Evolutionary conservation across 2,113 vertebrate species (phyloP).

Genomic region (Ornithorhynchus anatinus): DNA sequence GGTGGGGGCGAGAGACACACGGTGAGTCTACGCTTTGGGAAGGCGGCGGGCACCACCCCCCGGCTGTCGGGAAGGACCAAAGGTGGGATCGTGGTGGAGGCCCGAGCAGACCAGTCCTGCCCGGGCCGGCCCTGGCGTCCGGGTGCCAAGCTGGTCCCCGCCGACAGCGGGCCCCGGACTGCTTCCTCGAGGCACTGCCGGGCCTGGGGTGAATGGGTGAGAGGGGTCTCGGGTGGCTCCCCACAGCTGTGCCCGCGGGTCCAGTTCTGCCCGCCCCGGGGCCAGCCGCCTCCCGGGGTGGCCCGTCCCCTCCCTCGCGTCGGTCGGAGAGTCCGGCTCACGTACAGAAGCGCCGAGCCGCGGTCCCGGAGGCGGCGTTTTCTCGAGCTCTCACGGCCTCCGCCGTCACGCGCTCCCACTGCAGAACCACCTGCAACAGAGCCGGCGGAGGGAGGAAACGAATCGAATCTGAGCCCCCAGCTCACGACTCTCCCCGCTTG

Average conservation of each 20-base stretch:
- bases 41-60: rapidly evolving
- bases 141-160: not conserved
- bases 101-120: not conserved
- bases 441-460: not conserved
- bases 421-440: constrained; percentile 83
- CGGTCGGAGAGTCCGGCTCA: too few species aligned
- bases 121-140: not conserved
- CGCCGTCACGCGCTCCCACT: constrained; percentile 83
- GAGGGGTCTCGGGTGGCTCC: too few species aligned
- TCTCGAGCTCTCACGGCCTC: constrained; percentile 75
- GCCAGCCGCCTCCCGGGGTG: not conserved
- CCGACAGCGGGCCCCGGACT: too few species aligned
- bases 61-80: not conserved
- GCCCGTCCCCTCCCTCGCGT: too few species aligned
- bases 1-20: not conserved
- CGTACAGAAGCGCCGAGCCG: constrained; percentile 87
- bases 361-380: constrained; percentile 68
- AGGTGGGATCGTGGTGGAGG: not conserved
- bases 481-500: not conserved
- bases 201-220: too few species aligned
- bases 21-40: not conserved
- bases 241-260: too few species aligned
- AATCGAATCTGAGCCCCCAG: not conserved
- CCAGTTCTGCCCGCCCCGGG: too few species aligned
- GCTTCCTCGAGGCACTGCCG: too few species aligned